Conservation (phyloP, 2,888 invertebrate species). For the Artemia sinica region DNA sequence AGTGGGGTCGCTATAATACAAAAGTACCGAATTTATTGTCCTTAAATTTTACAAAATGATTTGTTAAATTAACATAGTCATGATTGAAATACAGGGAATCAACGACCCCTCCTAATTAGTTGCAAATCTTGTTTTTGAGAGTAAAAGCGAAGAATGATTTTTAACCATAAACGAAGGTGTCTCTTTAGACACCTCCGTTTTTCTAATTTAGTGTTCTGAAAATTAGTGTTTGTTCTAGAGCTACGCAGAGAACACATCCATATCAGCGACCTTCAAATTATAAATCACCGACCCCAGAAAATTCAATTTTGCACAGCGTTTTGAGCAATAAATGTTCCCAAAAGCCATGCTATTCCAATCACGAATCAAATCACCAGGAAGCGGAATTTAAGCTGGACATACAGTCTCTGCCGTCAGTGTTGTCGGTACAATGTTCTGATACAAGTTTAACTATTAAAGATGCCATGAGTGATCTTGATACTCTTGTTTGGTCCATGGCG, state of each 20-base stretch:
- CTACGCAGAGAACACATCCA: neutral
- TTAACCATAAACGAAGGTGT: too few relatives aligned
- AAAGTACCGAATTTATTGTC: too few relatives aligned
- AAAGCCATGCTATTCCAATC: neutral
- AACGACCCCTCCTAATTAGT: too few relatives aligned
- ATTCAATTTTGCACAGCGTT: neutral
- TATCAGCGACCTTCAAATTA: slow-evolving; percentile 4
- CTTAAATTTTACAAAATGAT: too few relatives aligned
- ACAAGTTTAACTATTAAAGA: neutral
- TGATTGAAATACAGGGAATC: too few relatives aligned
- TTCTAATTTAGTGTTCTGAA: too few relatives aligned
- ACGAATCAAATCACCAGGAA: slow-evolving; percentile 12
- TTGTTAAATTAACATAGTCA: too few relatives aligned
- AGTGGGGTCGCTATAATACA: too few relatives aligned
- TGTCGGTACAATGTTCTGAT: neutral
- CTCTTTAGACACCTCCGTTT: too few relatives aligned
- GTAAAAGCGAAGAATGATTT: too few relatives aligned
- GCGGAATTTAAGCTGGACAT: neutral
- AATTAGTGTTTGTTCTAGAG: neutral
- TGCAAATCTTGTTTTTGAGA: too few relatives aligned
- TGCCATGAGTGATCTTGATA: neutral
- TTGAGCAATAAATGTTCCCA: neutral
- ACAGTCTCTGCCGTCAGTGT: too few relatives aligned
- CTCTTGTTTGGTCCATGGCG: slow-evolving; percentile 1
- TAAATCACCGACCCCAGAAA: slow-evolving; percentile 4